Conservation (phyloP, 2,888 invertebrate genomes). For the Erebia palarica region DNA sequence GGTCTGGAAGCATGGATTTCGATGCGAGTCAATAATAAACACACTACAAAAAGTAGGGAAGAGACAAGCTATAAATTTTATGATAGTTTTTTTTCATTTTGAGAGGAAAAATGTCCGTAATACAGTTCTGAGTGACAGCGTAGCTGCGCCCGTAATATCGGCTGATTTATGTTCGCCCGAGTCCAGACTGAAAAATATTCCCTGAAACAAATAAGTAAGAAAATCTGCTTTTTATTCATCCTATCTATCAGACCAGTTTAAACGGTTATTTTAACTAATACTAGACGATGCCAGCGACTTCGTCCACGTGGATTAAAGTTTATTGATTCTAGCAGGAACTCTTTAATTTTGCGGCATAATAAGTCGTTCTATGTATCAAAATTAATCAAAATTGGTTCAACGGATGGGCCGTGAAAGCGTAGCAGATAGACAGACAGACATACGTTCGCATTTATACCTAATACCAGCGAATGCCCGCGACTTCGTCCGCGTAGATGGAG, state of each 20-base stretch:
- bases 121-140: constrained; percentile 31
- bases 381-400: too few species aligned
- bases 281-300: too few species aligned
- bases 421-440: too few species aligned
- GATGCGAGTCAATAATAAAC: background rate
- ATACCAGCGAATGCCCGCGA: too few species aligned
- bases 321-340: too few species aligned
- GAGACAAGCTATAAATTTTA: background rate
- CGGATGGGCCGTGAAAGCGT: too few species aligned
- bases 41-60: background rate
- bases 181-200: constrained; percentile 27
- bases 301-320: too few species aligned
- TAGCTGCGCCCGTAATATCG: constrained; percentile 26
- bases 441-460: too few species aligned
- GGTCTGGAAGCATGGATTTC: too few species aligned
- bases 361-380: too few species aligned
- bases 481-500: too few species aligned
- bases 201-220: constrained; percentile 11
- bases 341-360: too few species aligned
- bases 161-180: constrained; percentile 31
- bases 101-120: constrained; percentile 9
- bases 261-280: background rate
- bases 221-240: constrained; percentile 9
- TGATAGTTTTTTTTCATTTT: constrained; percentile 4
- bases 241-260: background rate